phyloP scores from a whole-genome alignment of 2,113 vertebrate species.

The Pelusios castaneus region DNA sequence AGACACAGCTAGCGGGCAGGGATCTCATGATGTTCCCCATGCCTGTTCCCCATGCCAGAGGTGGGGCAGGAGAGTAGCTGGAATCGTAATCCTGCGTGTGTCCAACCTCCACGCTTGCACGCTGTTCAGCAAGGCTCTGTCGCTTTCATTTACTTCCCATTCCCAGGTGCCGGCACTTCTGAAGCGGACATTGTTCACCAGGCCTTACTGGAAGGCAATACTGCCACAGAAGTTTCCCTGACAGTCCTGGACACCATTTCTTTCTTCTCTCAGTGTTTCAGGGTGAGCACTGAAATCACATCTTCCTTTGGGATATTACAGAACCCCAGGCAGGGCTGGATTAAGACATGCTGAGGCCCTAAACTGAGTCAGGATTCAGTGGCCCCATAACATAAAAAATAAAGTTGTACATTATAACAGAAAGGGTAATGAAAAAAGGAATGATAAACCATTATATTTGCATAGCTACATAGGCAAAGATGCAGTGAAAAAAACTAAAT shows the following conservation, averaged over 20 bases:
- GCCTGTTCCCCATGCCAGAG: fast-evolving
- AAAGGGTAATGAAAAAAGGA: too few species aligned
- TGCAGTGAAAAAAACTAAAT: too few species aligned
- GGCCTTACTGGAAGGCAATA: constrained; percentile 92
- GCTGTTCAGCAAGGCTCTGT: neutral
- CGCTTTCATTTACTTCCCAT: neutral
- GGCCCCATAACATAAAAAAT: too few species aligned
- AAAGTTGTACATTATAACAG: too few species aligned
- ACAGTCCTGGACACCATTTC: constrained; percentile 92
- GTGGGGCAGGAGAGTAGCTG: neutral
- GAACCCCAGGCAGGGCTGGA: too few species aligned
- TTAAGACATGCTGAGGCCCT: too few species aligned
- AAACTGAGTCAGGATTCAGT: too few species aligned
- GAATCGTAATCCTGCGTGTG: neutral
- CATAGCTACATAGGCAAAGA: too few species aligned
- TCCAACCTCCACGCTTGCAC: neutral
- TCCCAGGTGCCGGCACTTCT: constrained; percentile 82
- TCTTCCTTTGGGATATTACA: neutral
- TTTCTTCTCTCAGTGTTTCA: constrained; percentile 92
- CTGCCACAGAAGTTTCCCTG: constrained; percentile 90
- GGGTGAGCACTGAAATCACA: constrained; percentile 79
- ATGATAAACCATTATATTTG: too few species aligned
- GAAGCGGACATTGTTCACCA: constrained; percentile 95
- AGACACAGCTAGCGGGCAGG: neutral
- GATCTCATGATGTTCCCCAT: neutral